Conservation (phyloP, 1,140 invertebrate species). For the Triops longicaudatus region DNA sequence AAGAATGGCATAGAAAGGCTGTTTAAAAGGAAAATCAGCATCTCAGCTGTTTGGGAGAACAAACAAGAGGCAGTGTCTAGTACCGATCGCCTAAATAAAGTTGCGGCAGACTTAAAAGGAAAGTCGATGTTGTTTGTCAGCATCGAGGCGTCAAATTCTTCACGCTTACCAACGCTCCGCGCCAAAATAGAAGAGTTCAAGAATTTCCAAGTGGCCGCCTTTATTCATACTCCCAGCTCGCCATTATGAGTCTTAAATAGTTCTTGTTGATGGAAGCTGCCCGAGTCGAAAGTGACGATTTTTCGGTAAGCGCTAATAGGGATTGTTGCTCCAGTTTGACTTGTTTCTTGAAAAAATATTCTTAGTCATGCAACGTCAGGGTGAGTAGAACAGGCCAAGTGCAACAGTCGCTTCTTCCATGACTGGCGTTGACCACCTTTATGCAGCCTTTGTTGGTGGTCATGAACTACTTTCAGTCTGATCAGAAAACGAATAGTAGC, state of each 20-base stretch:
- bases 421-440: neutral
- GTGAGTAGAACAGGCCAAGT: neutral
- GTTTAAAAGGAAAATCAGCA: neutral
- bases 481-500: neutral
- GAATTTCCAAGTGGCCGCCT: neutral
- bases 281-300: neutral
- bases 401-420: neutral
- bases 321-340: neutral
- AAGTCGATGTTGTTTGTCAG: conserved; percentile 1
- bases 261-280: neutral
- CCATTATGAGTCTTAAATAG: neutral
- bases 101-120: conserved; percentile 3
- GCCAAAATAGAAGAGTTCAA: neutral
- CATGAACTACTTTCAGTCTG: neutral
- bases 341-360: neutral
- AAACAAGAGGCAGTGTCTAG: neutral
- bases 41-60: neutral
- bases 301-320: neutral
- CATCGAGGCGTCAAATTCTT: conserved; percentile 10
- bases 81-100: conserved; percentile 11
- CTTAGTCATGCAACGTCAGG: neutral
- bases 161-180: neutral
- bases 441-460: neutral
- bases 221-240: neutral
- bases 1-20: neutral